Conservation (phyloP, 2,888 invertebrate genomes). For the Hedya salicella region DNA sequence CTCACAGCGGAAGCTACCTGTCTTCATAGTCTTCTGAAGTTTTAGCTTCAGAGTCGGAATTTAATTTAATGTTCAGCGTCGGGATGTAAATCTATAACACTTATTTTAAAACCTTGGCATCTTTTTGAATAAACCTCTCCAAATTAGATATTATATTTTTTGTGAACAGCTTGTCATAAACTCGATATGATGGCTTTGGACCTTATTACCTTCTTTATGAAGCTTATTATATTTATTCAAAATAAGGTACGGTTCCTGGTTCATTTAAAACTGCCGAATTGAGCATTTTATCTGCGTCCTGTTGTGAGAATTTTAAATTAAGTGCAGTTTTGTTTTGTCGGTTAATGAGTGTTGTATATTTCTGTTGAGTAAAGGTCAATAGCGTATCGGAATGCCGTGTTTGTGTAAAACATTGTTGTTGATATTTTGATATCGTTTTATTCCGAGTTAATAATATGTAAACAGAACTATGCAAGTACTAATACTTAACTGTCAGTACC, state of each 20-base stretch:
- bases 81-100: too few species aligned
- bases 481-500: too few species aligned
- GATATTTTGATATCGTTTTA: background rate
- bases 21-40: too few species aligned
- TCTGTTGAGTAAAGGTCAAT: conserved; percentile 23
- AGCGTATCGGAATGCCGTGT: conserved; percentile 16
- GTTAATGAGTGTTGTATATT: conserved; percentile 14
- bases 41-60: too few species aligned
- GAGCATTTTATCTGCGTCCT: conserved; percentile 59
- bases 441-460: background rate
- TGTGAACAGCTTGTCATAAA: conserved; percentile 67
- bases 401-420: conserved; percentile 2
- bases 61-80: too few species aligned
- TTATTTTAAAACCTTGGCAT: conserved; percentile 21
- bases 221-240: conserved; percentile 40
- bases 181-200: conserved; percentile 60
- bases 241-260: conserved; percentile 58
- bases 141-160: conserved; percentile 64
- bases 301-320: conserved; percentile 40
- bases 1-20: too few species aligned
- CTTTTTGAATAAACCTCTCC: conserved; percentile 52
- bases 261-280: conserved; percentile 61
- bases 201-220: conserved; percentile 55
- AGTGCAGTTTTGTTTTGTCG: conserved; percentile 22
- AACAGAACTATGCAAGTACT: background rate